A percentile compares a stretch with the other conserved stretches of the same genome.
These are phyloP conservation scores for Bothrops alternatus DNA, from an alignment of 2,797 vertebrate species.

Conservation along the genomic window DNA sequence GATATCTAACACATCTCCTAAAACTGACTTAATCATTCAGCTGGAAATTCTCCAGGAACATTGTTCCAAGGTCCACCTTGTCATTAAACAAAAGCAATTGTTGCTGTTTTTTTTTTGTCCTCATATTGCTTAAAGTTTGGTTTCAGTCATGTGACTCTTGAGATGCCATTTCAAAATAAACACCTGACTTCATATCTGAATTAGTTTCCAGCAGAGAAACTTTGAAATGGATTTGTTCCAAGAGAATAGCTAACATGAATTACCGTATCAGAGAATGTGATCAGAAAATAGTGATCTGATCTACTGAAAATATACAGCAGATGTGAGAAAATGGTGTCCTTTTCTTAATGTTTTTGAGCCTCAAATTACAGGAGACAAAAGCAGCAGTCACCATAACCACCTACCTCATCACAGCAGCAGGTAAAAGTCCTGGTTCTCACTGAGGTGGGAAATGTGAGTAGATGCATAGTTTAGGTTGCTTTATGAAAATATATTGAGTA, in stretches of 20 bases:
- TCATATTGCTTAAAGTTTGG: not conserved
- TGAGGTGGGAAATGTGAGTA: not conserved
- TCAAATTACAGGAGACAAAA: constrained; percentile 4
- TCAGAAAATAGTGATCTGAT: not conserved
- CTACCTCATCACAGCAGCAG: not conserved
- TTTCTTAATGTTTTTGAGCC: not conserved
- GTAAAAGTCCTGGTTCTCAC: not conserved
- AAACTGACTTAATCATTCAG: not conserved
- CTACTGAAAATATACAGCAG: not conserved
- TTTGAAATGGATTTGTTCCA: constrained; percentile 36
- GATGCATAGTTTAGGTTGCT: not conserved
- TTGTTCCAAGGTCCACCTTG: constrained; percentile 7
- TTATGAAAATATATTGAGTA: not conserved
- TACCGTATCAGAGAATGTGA: constrained; percentile 11
- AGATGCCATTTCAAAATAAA: constrained; percentile 6
- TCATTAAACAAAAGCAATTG: constrained; percentile 8
- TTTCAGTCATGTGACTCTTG: constrained; percentile 19
- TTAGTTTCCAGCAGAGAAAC: constrained; percentile 28
- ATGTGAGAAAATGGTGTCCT: constrained; percentile 12
- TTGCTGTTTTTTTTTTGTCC: not conserved
- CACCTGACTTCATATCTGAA: not conserved
- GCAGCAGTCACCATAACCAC: not conserved
- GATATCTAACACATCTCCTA: not conserved
- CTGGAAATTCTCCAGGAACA: not conserved
- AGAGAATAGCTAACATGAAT: constrained; percentile 13